Evolutionary conservation across 2,888 invertebrate species (phyloP).

Genomic region (Cabera pusaria): DNA sequence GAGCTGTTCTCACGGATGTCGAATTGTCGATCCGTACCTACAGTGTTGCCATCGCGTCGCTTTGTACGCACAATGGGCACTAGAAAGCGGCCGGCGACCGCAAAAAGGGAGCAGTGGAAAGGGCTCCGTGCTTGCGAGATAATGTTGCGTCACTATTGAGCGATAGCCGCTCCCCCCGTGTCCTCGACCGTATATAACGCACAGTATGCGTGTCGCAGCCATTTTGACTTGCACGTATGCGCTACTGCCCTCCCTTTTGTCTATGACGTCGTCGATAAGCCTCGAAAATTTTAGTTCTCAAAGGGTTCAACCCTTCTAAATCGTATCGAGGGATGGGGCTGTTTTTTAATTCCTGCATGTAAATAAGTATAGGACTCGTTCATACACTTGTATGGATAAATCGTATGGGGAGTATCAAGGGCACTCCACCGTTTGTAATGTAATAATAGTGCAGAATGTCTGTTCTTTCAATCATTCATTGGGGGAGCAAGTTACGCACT

Average conservation of each 20-base stretch:
- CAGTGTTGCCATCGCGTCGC: conserved; percentile 46
- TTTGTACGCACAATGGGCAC: conserved; percentile 71
- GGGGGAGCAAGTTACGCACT: conserved; percentile 44
- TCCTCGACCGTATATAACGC: conserved; percentile 36
- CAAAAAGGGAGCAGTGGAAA: conserved; percentile 77
- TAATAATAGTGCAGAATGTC: conserved; percentile 74
- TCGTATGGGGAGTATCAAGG: conserved; percentile 77
- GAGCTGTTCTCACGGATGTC: conserved; percentile 71
- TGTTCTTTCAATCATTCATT: conserved; percentile 46
- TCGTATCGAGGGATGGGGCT: conserved; percentile 69
- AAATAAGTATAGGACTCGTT: conserved; percentile 80
- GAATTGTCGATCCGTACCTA: conserved; percentile 59
- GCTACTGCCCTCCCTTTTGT: conserved; percentile 64
- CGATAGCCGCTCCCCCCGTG: conserved; percentile 46
- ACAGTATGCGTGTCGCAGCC: conserved; percentile 47
- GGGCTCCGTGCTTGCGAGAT: conserved; percentile 71
- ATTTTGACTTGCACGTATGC: conserved; percentile 48
- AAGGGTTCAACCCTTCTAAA: conserved; percentile 77
- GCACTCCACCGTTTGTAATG: conserved; percentile 71
- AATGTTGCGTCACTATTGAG: conserved; percentile 71
- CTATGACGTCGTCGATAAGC: conserved; percentile 57
- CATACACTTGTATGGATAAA: conserved; percentile 75
- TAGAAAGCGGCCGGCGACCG: conserved; percentile 78
- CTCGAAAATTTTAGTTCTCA: conserved; percentile 63
- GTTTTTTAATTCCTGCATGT: conserved; percentile 77